A percentile compares a stretch with the other conserved stretches of the same genome.
phyloP scores from a whole-genome alignment of 1,140 invertebrate genomes.

The Hycleus cichorii region DNA sequence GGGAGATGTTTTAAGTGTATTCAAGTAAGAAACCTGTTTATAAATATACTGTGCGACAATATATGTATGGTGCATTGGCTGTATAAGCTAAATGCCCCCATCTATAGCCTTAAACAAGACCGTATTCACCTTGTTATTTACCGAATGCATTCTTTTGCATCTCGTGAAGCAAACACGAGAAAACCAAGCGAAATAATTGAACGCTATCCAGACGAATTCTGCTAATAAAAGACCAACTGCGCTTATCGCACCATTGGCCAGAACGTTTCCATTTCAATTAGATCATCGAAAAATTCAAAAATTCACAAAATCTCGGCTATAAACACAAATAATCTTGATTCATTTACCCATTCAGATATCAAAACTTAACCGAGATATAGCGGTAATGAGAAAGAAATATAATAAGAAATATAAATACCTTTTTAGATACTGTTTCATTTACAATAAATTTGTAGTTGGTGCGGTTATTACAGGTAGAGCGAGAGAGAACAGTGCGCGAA shows the following conservation, averaged over 20 bases:
- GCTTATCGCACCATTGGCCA: too few relatives aligned
- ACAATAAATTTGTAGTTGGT: slow-evolving; percentile 32
- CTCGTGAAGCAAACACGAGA: too few relatives aligned
- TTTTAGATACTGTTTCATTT: slow-evolving; percentile 36
- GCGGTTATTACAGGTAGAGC: slow-evolving; percentile 19
- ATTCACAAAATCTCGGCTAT: too few relatives aligned
- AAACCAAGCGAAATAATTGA: too few relatives aligned
- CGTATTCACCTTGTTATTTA: slow-evolving; percentile 16
- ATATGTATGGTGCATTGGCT: slow-evolving; percentile 4
- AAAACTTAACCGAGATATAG: slow-evolving; percentile 31
- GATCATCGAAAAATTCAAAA: too few relatives aligned
- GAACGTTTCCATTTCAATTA: too few relatives aligned
- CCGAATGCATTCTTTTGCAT: slow-evolving; percentile 5
- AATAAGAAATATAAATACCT: slow-evolving; percentile 36
- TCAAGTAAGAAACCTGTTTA: slow-evolving; percentile 25
- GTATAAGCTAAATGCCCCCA: slow-evolving; percentile 7
- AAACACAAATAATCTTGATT: too few relatives aligned
- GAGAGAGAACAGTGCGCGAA: too few relatives aligned
- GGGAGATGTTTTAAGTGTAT: slow-evolving; percentile 24
- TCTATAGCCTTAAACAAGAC: slow-evolving; percentile 9
- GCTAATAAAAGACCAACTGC: too few relatives aligned
- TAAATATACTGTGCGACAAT: slow-evolving; percentile 14
- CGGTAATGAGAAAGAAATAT: slow-evolving; percentile 36
- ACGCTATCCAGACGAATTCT: too few relatives aligned
- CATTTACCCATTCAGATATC: too few relatives aligned